Base-by-base conservation (phyloP, 2,888 invertebrate genomes). In the Apocheima hispidaria region DNA sequence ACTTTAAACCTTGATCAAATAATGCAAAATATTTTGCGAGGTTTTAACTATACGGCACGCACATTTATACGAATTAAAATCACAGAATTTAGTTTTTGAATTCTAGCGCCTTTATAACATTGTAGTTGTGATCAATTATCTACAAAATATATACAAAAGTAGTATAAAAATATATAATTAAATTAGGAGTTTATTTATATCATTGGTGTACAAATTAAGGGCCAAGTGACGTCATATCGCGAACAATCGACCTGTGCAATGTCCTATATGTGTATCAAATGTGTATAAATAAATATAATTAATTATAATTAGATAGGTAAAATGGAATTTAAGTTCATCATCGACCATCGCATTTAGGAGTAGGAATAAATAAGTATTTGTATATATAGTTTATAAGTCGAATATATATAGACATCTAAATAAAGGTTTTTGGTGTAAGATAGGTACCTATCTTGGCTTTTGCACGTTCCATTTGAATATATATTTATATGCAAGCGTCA, bases 381-480 rank as follows among this genome's bases (percentile, higher is more conserved):
- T 91, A 90, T 77, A 92, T 90, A 92, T 90, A 90, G 78, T 55
- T 21, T 43, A 6, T 90, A 90, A 90, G 86, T 74, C 86, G 79
- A 77, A 77, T 79, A 76, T 78, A 77, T 73, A 64, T 65, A 78
- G 77, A 83, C 75, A 82, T 79, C 72, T 86, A 83, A 85, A 81
- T 88, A 84, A 86, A 76, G 92, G 92, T 92, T 90, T 92, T 90
- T 84, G 92, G 90, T 92, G 87, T 92, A 88, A 87, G 79, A 86
- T 88, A 88, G 87, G 88, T 88, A 84, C 92, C 92, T 92, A 89
- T 90, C 90, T 87, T 83, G 73, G 88, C 88, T 90, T 90, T 83
- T 81, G 83, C 86, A 91, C 90, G 82, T 87, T 88, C 84, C 86
- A 84, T 81, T 82, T 64, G 60, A 87, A 88, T 89, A 87, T 90